Base-by-base conservation (phyloP, 2,113 vertebrate species). In the Dermatemys mawii region DNA sequence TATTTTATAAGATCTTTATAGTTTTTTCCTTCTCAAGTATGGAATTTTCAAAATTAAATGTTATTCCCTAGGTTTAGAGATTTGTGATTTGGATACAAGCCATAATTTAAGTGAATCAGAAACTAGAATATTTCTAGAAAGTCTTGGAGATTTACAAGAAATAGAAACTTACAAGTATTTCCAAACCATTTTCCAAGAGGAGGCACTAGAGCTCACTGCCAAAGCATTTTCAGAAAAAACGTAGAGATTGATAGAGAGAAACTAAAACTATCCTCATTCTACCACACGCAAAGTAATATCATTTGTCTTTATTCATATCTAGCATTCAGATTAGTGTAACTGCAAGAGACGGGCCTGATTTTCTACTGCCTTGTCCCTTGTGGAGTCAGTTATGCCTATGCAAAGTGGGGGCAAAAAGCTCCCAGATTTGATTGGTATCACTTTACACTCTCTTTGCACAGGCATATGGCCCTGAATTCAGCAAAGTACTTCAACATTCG, bases 51-150 rank as follows among this genome's bases (percentile, higher is more conserved):
- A 93, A 93, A 89, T 83, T 76, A 78, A 93, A 93, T 79, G 48
- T 83, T 55, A 89, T 92, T 89, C 55, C 63, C 50, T 81, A 86
- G 49, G 73, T 41, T 73, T 51, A 54, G 83, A 87, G 53, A 49
- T 1, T 0, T 83, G 86, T 81, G 81, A 12, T 46, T 2, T 94
- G 91, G 55, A 5, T 75, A 75, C 84, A 48, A 90, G 85, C 84
- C 94, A 97, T 76, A 90, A 44, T 51, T 80, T 94, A n/a, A 91
- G 38, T 78, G 80, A 95, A 90, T 87, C 73, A 86, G 13, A 95
- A 94, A 94, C 84, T 79, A 86, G 90, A 91, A 84, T 88, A 87
- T 50, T 89, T 91, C 73, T n/a, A 81, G 73, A 93, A 81, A 70
- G 63, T 53, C 86, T 26, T 85, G 81, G 79, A 76, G 83, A 51